A percentile compares a stretch with the other conserved stretches of the same genome.
phyloP scores from a whole-genome alignment of 2,797 vertebrate species.

The Chromis chromis region DNA sequence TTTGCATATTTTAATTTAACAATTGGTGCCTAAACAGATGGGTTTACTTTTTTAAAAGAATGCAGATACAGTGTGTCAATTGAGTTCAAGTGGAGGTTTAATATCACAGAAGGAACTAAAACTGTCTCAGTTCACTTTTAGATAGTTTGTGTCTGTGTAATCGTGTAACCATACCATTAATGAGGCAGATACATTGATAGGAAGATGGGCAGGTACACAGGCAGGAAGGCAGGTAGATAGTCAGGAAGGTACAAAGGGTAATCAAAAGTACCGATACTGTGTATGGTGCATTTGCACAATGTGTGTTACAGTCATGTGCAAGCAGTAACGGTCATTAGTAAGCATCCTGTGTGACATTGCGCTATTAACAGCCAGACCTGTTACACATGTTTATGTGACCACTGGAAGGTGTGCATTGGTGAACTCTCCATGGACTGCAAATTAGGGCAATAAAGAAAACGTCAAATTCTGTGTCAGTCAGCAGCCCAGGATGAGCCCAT shows the following conservation, averaged over 20 bases:
- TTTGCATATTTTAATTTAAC: conserved; percentile 22
- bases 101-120: not conserved
- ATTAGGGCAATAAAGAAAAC: no score
- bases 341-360: no score
- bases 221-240: not conserved
- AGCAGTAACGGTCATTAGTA: no score
- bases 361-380: no score
- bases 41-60: not conserved
- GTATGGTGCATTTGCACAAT: no score
- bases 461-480: no score
- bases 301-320: no score
- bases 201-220: not conserved
- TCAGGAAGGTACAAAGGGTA: not conserved
- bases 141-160: conserved; percentile 3
- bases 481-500: no score
- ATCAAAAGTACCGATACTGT: no score
- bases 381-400: no score
- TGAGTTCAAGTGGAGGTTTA: conserved; percentile 7
- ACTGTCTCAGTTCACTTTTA: not conserved
- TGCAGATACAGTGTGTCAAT: not conserved
- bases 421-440: no score
- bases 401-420: no score
- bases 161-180: conserved; percentile 3
- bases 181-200: not conserved
- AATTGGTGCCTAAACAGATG: not conserved